Percentiles rank a stretch among this genome's conserved stretches.
phyloP scores from a whole-genome alignment of 2,797 vertebrate species.

The Artibeus lituratus region DNA sequence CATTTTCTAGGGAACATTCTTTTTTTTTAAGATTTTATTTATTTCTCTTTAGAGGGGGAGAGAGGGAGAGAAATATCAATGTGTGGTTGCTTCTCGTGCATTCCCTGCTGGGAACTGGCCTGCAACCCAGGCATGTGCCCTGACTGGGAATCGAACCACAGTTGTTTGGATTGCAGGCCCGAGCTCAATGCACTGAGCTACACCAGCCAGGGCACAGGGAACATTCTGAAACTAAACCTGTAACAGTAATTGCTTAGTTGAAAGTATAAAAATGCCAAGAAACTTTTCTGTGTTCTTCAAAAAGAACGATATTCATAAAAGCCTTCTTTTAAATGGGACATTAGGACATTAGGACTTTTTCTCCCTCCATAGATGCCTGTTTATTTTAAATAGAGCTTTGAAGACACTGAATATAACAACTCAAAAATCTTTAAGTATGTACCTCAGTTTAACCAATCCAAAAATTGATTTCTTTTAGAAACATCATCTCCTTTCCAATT shows the following conservation, averaged over 20 bases:
- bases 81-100: no score
- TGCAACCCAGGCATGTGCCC: no score
- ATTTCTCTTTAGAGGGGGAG: no score
- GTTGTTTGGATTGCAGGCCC: no score
- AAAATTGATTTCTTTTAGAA: conserved; percentile 4
- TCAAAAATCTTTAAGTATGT: not conserved
- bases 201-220: not conserved
- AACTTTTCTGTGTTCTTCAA: not conserved
- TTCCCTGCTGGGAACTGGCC: no score
- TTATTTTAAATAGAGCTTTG: not conserved
- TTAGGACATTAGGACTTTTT: not conserved
- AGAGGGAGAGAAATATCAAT: no score
- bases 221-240: not conserved
- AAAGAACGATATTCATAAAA: not conserved
- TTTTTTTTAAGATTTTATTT: no score
- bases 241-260: not conserved
- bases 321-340: not conserved
- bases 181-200: no score
- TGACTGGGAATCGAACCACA: no score
- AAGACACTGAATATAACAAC: not conserved
- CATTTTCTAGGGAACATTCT: not conserved
- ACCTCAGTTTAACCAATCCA: not conserved
- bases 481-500: not conserved
- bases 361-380: not conserved
- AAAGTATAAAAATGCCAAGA: not conserved